Conservation (phyloP, 2,113 vertebrate species). For the Lophius piscatorius region DNA sequence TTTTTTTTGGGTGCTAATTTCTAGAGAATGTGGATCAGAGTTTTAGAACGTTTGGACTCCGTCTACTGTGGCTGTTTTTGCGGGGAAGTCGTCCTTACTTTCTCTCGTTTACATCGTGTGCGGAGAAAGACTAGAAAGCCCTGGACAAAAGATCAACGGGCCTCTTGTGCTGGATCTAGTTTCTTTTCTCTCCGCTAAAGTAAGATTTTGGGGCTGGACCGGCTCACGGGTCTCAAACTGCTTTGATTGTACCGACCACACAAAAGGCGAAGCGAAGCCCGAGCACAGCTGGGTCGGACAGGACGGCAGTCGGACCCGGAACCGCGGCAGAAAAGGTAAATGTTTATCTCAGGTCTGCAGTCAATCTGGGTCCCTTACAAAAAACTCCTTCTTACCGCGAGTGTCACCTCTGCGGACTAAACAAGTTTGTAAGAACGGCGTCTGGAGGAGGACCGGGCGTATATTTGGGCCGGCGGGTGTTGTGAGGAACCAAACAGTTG, state of each 20-base stretch:
- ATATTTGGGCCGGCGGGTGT: conserved; percentile 65
- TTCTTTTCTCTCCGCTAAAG: conserved; percentile 59
- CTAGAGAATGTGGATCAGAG: too few relatives aligned
- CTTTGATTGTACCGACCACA: conserved; percentile 59
- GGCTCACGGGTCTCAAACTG: conserved; percentile 72
- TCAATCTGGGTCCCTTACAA: conserved; percentile 55
- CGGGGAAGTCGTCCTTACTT: too few relatives aligned
- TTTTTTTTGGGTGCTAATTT: too few relatives aligned
- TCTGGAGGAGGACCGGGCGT: conserved; percentile 46
- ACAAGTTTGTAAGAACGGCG: conserved; percentile 59
- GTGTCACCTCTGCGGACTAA: conserved; percentile 51
- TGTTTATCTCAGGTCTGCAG: conserved; percentile 50
- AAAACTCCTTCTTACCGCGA: conserved; percentile 41
- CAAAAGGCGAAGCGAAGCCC: conserved; percentile 60
- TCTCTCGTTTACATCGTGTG: not conserved
- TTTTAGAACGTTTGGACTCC: too few relatives aligned
- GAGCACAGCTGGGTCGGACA: conserved; percentile 58
- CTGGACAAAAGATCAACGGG: conserved; percentile 10
- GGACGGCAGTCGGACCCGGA: conserved; percentile 16
- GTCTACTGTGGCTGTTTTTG: too few relatives aligned
- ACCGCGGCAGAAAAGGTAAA: conserved; percentile 53
- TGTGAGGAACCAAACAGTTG: conserved; percentile 83
- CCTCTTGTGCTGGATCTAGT: not conserved
- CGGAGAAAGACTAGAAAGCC: conserved; percentile 5
- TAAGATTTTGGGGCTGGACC: conserved; percentile 77